phyloP scores from a whole-genome alignment of 92 coral and sea anemone genomes.

The Pocillopora grandis region DNA sequence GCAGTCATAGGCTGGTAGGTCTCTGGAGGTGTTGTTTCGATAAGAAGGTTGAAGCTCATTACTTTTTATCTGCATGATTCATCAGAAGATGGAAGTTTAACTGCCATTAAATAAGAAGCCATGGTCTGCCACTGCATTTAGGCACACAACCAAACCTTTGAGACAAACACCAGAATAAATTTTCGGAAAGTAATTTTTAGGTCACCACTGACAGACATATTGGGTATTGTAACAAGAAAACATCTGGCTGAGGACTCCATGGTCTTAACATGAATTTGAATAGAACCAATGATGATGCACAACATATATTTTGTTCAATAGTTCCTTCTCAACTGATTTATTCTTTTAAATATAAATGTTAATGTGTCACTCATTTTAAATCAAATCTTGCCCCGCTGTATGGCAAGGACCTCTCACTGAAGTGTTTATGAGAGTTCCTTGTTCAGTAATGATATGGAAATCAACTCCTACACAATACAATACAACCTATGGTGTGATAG shows the following conservation, averaged over 20 bases:
- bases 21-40: constrained; percentile 54
- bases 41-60: constrained; percentile 52
- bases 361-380: not conserved
- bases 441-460: not conserved
- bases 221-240: not conserved
- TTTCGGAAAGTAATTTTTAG: not conserved
- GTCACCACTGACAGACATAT: not conserved
- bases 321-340: constrained; percentile 8
- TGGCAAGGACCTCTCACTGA: not conserved
- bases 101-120: constrained; percentile 33
- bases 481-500: constrained; percentile 8
- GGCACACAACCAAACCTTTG: constrained; percentile 47
- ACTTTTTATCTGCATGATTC: constrained; percentile 44
- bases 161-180: not conserved
- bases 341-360: not conserved
- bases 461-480: constrained; percentile 7
- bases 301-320: constrained; percentile 1
- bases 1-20: constrained; percentile 89
- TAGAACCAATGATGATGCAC: not conserved
- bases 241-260: constrained; percentile 19
- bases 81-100: constrained; percentile 18
- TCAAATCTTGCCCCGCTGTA: not conserved
- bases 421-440: not conserved
- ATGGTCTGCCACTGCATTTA: constrained; percentile 34
- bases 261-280: not conserved